Evolutionary conservation across 37 sponge, comb jelly and placozoan species (phyloP).

Genomic region (Ephydatia muelleri): DNA sequence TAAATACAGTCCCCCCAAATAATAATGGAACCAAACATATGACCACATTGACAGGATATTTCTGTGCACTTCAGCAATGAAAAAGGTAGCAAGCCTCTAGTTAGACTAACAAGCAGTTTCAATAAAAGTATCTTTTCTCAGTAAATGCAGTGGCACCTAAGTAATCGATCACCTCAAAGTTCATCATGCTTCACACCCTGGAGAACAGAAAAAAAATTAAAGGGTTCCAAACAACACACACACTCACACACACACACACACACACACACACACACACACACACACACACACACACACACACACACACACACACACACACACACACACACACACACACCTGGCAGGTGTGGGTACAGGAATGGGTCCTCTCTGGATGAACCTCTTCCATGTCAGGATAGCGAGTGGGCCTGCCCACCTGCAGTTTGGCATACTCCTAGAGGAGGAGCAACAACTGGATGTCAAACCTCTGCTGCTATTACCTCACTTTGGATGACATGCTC

Average conservation of each 20-base stretch:
- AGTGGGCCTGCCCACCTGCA: constrained; percentile 41
- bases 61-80: neutral
- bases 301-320: neutral
- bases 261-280: neutral
- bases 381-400: constrained; percentile 68
- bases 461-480: neutral
- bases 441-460: neutral
- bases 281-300: neutral
- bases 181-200: neutral
- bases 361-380: constrained; percentile 34
- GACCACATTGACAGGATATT: too few species aligned
- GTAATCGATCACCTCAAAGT: neutral
- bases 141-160: neutral
- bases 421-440: constrained; percentile 69
- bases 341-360: constrained; percentile 33
- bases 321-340: neutral
- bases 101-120: too few species aligned
- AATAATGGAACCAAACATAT: neutral
- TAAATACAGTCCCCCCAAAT: too few species aligned
- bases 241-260: neutral
- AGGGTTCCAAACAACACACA: neutral
- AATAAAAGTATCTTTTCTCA: neutral
- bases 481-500: too few species aligned
- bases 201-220: neutral
- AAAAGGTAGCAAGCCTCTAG: too few species aligned